Percentiles rank a stretch among this genome's conserved stretches.
Evolutionary conservation across 2,797 vertebrate species (phyloP).

Genomic region (Propithecus perrieri): DNA sequence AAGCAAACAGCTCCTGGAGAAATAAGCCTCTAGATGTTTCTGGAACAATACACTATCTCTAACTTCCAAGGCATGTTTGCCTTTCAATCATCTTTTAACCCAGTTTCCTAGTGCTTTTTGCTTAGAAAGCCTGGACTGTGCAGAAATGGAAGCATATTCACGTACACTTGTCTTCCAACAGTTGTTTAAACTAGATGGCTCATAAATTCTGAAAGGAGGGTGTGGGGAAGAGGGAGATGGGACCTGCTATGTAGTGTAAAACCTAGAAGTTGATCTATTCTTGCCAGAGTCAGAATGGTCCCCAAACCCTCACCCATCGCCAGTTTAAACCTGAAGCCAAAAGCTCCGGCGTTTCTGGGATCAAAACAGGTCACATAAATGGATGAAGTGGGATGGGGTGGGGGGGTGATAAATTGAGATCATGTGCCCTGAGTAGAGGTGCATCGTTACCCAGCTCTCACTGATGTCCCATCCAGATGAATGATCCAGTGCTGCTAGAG

Average conservation of each 20-base stretch:
- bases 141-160: slow-evolving; percentile 1
- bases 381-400: not conserved
- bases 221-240: not conserved
- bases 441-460: not conserved
- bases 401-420: not conserved
- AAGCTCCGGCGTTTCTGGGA: not conserved
- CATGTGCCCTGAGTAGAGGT: not conserved
- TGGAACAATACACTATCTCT: not conserved
- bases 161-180: not conserved
- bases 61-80: not conserved
- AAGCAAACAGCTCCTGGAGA: not conserved
- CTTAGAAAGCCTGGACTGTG: not conserved
- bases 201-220: not conserved
- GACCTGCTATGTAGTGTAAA: not conserved
- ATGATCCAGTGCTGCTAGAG: not conserved
- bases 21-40: not conserved
- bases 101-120: not conserved
- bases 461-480: not conserved
- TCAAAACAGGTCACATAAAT: not conserved
- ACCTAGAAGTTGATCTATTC: not conserved
- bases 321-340: not conserved
- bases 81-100: not conserved
- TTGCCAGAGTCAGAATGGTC: not conserved
- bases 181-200: not conserved
- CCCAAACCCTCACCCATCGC: not conserved